These are phyloP conservation scores for Sarcophaga carnaria DNA, from an alignment of 2,888 invertebrate species.

Conservation along the genomic window DNA sequence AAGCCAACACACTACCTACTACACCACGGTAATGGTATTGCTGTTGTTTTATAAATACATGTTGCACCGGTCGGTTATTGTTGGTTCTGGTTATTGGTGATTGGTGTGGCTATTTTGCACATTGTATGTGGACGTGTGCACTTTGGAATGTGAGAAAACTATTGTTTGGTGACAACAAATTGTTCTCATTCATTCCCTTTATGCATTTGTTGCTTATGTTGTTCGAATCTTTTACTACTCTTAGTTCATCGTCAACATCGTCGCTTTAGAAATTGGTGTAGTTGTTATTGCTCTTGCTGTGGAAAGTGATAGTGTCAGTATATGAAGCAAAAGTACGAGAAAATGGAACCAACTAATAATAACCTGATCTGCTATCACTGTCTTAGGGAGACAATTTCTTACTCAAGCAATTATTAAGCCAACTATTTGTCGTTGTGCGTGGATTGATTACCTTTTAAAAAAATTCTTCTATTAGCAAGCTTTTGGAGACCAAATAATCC, in stretches of 20 bases:
- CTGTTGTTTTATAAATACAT: too few species aligned
- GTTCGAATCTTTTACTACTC: conserved; percentile 1
- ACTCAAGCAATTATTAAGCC: neutral
- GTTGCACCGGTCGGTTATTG: conserved; percentile 24
- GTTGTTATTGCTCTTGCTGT: too few species aligned
- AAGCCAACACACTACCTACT: too few species aligned
- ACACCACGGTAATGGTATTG: too few species aligned
- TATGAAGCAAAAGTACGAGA: neutral
- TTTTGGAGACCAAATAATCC: too few species aligned
- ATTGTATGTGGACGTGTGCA: neutral
- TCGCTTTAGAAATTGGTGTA: neutral
- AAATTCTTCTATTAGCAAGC: too few species aligned
- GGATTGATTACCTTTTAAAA: too few species aligned
- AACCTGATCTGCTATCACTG: too few species aligned
- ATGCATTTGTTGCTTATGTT: conserved; percentile 33
- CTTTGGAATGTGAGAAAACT: conserved; percentile 50
- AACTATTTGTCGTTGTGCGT: neutral
- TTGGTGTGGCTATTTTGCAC: neutral
- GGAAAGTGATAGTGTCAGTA: too few species aligned
- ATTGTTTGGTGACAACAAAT: neutral
- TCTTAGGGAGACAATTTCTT: neutral
- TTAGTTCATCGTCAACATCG: conserved; percentile 23
- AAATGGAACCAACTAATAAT: neutral
- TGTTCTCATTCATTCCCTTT: neutral
- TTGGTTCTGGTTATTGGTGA: neutral